Evolutionary conservation across 2,797 vertebrate species (phyloP), one percentile per base, ranked within the genome.

Genomic region (Falco berigora): DNA sequence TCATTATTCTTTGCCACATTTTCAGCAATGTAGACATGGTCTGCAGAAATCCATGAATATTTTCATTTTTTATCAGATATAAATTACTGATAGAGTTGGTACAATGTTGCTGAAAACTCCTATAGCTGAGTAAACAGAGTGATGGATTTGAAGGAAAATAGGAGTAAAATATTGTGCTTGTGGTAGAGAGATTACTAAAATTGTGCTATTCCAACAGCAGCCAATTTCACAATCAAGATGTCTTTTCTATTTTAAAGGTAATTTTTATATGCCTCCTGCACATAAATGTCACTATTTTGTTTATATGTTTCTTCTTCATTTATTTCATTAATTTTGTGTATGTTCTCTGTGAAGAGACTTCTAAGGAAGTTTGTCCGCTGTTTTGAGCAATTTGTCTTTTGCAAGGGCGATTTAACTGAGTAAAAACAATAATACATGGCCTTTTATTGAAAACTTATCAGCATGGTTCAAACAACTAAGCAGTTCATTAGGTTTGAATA

Each of bases 201-300:
- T 85, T 66, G 72, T 75, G 42, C 55, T 81, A 66, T 92, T 94
- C 55, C 68, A 66, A 80, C 66, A 72, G 86, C 75, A 96, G 55
- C 49, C 93, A 96, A 94, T 96, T 96, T 96, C 90, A 95, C 78
- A 95, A 95, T 96, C 96, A 94, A 93, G 92, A 95, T 93, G 64
- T 80, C 88, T 97, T 96, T 95, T 93, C 88, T 83, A 72, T 68
- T 89, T 81, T 75, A 96, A 89, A 93, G 61, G 86, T 84, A 91
- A 81, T 90, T 93, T 93, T 93, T 92, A 90, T 91, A 93, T 66
- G 62, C 58, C 58, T 95, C 36, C 62, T 80, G 68, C 81, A 83
- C 78, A 97, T 96, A 97, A 96, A 96, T 91, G 92, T 91, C 95
- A 92, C 34, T 78, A 30, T 88, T 91, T 92, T 84, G 38, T 95